Percentiles rank a stretch among this genome's conserved stretches.
Evolutionary conservation across 2,797 vertebrate genomes (phyloP).

Genomic region (Synaphobranchus kaupii): DNA sequence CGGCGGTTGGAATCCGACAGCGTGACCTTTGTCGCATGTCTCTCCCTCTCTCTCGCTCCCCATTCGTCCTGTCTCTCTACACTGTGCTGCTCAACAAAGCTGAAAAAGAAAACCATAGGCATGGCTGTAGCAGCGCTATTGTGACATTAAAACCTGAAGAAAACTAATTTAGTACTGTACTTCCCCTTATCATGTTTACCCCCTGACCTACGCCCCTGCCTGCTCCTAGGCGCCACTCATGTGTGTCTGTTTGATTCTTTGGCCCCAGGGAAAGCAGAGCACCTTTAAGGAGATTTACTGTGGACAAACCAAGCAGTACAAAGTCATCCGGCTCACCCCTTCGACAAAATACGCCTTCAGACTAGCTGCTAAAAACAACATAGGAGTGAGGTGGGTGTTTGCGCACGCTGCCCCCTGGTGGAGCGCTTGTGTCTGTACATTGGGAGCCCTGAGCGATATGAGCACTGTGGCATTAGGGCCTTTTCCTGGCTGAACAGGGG

Average conservation of each 20-base stretch:
- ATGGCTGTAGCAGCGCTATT: neutral
- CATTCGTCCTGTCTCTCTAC: too few species aligned
- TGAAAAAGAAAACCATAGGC: neutral
- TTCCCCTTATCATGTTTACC: too few species aligned
- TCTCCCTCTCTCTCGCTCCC: too few species aligned
- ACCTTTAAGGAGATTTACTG: slow-evolving; percentile 78
- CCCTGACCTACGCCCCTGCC: too few species aligned
- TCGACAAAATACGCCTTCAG: slow-evolving; percentile 76
- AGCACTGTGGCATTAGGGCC: neutral
- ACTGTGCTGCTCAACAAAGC: too few species aligned
- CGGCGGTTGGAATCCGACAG: too few species aligned
- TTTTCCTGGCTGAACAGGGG: neutral
- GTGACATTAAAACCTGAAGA: neutral
- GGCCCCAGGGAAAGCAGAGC: slow-evolving; percentile 68
- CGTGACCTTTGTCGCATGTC: too few species aligned
- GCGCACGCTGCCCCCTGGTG: neutral
- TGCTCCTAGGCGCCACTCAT: neutral
- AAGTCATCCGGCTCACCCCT: slow-evolving; percentile 69
- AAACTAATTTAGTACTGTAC: too few species aligned
- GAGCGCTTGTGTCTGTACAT: neutral
- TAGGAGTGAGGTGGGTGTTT: slow-evolving; percentile 72
- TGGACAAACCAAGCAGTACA: slow-evolving; percentile 77
- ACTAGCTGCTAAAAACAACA: slow-evolving; percentile 78
- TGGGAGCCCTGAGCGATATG: neutral
- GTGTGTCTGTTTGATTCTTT: slow-evolving; percentile 4